Evolutionary conservation across 1,140 invertebrate species (phyloP), one percentile per base, ranked within the genome.

Genomic region (Sarcophaga peregrina): DNA sequence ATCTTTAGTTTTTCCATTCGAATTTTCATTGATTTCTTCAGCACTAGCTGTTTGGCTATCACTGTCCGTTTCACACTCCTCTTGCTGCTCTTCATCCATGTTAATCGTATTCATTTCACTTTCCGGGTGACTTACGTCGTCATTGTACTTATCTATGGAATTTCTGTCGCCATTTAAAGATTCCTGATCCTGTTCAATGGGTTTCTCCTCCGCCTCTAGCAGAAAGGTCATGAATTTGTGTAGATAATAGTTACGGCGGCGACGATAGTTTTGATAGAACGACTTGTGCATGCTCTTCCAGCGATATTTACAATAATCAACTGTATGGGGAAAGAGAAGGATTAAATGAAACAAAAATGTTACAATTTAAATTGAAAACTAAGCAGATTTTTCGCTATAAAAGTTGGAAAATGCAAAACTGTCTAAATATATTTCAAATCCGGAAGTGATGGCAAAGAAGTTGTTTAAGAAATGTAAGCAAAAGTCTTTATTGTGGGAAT

Each of bases 11-110:
- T 15, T 13, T 52, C 45, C 73, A 74, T 46, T 46, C 8, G 73
- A 8, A 6, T 25, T 73, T 11, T 62, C 54, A 25, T 81, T 62
- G 3, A 47, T 46, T 50, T 78, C 75, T 52, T 78, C 75, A 4
- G 75, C 75, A 78, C 75, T 78, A 0, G n/a, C 50, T 8, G 75
- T 78, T 10, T 78, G 15, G 50, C 75, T 78, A 50, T 78, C 75
- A 78, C 25, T 17, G 10, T 78, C 47, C 17, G 7, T 25, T 0
- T 72, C 17, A 0, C 2, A 0, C 37, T n/a, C 15, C 25, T 37
- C 75, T 78, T 8, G n/a, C n/a, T 78, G 20, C 62, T 20, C 54
- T 37, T 62, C 80, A n/a, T 68, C 80, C 10, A 37, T 37, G 25
- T 37, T 37, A 37, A 37, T 1, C 25, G 25, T 37, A 37, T 37